A percentile compares a stretch with the other conserved stretches of the same genome.
These are phyloP conservation scores for Cervus canadensis DNA, from an alignment of 2,113 vertebrate genomes.

Conservation along the genomic window DNA sequence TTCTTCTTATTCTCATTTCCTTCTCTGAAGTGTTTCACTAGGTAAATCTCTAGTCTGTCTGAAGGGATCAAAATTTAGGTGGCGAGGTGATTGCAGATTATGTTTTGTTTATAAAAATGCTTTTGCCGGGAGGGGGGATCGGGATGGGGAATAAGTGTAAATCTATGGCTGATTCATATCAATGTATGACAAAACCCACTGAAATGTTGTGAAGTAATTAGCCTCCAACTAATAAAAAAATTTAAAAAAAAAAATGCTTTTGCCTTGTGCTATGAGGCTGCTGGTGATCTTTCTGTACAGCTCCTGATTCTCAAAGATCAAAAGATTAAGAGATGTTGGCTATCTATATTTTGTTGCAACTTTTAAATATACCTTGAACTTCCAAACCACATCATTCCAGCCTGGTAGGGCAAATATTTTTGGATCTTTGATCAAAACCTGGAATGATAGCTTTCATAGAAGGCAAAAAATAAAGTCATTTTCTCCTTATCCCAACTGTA, in stretches of 20 bases:
- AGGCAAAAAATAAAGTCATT: slow-evolving; percentile 65
- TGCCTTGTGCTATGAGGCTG: too few species aligned
- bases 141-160: too few species aligned
- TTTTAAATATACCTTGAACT: slow-evolving; percentile 79
- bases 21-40: not conserved
- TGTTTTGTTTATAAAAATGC: not conserved
- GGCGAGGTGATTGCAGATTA: not conserved
- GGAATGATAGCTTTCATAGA: slow-evolving; percentile 82
- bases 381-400: slow-evolving; percentile 86
- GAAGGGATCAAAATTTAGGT: not conserved
- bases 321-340: not conserved
- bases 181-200: too few species aligned
- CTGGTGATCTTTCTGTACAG: not conserved
- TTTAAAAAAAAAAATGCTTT: not conserved
- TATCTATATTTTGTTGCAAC: slow-evolving; percentile 78
- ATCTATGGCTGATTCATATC: too few species aligned
- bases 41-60: not conserved
- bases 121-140: not conserved
- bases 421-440: slow-evolving; percentile 82
- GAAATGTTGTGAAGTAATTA: too few species aligned
- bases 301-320: not conserved
- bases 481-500: slow-evolving; percentile 56
- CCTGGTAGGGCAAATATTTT: slow-evolving; percentile 82
- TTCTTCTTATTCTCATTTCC: not conserved
- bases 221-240: too few species aligned